Base-by-base conservation (phyloP, 1,140 invertebrate species). In the Leptonema lineaticorne region DNA sequence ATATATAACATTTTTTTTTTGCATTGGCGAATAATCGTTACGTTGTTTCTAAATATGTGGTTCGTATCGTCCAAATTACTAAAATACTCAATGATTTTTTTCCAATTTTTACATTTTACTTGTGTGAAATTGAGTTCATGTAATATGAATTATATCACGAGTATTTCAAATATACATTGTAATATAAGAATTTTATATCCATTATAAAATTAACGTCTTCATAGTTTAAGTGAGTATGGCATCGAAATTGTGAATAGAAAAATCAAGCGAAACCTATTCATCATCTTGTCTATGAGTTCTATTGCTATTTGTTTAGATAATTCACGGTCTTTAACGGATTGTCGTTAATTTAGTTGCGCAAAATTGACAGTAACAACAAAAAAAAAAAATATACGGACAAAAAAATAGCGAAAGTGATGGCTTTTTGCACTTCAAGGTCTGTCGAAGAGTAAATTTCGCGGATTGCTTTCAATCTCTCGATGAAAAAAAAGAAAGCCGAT, bases 391-490 rank as follows among this genome's bases (percentile, higher is more conserved):
- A 9, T 14, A n/a, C 37, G n/a, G n/a, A 6, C 16, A 45, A 26
- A 53, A 4, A 14, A 20, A 53, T 14, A 26, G 50, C 20, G 50
- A 53, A 53, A 53, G 50, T 53, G 50, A 53, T 53, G 9, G 50
- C 24, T 9, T 53, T n/a, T 53, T 24, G 22, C 37, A 41, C 37
- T 41, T 53, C 20, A 24, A 26, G 50, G 50, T 53, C 20, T 53
- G 16, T 53, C 0, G 24, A 53, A 24, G 20, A 24, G 22, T 24
- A 26, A 53, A 53, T 53, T 53, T 53, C 20, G 50, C 50, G n/a
- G 50, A 53, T 53, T 53, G 50, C 50, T 53, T 53, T 53, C 50
- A 24, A 22, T 53, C 50, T 53, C 50, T 53, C 24, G 22, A 24
- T 6, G 5, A 11, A 33, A 20, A 48, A 53, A 50, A 53, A 53